Conservation (phyloP, 1,140 invertebrate species). For the Phymorhynchus buccinoides region DNA sequence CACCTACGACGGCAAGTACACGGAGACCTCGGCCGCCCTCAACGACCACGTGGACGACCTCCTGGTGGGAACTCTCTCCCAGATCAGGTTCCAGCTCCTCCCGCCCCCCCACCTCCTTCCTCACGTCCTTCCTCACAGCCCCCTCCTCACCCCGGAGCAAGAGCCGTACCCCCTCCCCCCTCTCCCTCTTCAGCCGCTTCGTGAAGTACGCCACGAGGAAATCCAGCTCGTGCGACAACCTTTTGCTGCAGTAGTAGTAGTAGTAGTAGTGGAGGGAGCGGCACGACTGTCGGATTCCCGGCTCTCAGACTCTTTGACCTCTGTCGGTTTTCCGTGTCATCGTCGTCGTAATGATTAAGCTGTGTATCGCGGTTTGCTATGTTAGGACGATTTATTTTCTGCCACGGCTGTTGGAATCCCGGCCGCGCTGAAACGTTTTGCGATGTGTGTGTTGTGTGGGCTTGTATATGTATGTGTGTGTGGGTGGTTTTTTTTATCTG, state of each 20-base stretch:
- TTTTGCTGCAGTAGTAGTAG: conserved; percentile 17
- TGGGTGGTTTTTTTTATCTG: no score
- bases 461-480: no score
- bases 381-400: no score
- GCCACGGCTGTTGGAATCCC: no score
- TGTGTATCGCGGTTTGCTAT: no score
- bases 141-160: conserved; percentile 26
- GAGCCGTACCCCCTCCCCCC: conserved; percentile 44
- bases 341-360: no score
- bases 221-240: conserved; percentile 33
- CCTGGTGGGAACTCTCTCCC: conserved; percentile 41
- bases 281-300: not conserved
- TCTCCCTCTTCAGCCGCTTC: conserved; percentile 47
- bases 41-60: conserved; percentile 81
- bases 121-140: conserved; percentile 25
- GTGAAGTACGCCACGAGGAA: conserved; percentile 36
- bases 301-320: not conserved
- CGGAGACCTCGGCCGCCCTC: conserved; percentile 86
- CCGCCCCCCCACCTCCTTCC: no score
- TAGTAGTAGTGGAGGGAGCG: not conserved
- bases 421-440: no score
- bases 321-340: not conserved
- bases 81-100: conserved; percentile 41
- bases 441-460: no score
- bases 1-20: conserved; percentile 84